Evolutionary conservation across 53 echinoderm and acorn worm species (phyloP), one percentile per base, ranked within the genome.

Genomic region (Astropecten irregularis): DNA sequence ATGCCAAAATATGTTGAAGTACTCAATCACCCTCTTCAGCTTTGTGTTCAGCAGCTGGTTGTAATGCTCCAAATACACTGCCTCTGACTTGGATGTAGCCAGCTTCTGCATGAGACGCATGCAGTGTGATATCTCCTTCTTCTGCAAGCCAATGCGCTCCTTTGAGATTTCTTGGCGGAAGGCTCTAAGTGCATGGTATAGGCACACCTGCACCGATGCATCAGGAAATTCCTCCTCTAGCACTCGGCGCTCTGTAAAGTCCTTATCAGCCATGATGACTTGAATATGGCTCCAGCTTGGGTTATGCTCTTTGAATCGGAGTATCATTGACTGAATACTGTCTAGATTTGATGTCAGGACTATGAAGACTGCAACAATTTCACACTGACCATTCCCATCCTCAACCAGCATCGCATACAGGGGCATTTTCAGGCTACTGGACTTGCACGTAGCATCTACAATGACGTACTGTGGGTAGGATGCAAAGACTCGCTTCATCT

Each of bases 361-460:
- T 18, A 84, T 38, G 26, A 34, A 50, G 37, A 38, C 35, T 4
- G 50, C 67, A 10, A 59, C 67, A 23, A 84, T 40, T 29, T 74
- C 55, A 39, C 76, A 39, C 27, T 85, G 54, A 8, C 89, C 89
- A 19, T 90, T 73, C 7, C 91, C 82, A 65, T 90, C 87, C 72
- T 86, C 91, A 14, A 54, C 82, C 26, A 87, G 54, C 40, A 90
- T 49, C 21, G 69, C 38, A 29, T 86, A 86, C 10, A 90, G 68
- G 4, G 91, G 91, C 85, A 86, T 86, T 36, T 74, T 39, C 32
- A 73, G 37, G 9, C 69, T 55, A 48, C 82, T 82, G 14, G 81
- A 37, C 40, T 82, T 87, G 67, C 87, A 90, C 40, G 90, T 86
- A 26, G 77, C 82, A 65, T 90, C 86, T 3, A 90, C 36, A 51